phyloP scores from a whole-genome alignment of 23 tunicate genomes.

The Trididemnum clinides region DNA sequence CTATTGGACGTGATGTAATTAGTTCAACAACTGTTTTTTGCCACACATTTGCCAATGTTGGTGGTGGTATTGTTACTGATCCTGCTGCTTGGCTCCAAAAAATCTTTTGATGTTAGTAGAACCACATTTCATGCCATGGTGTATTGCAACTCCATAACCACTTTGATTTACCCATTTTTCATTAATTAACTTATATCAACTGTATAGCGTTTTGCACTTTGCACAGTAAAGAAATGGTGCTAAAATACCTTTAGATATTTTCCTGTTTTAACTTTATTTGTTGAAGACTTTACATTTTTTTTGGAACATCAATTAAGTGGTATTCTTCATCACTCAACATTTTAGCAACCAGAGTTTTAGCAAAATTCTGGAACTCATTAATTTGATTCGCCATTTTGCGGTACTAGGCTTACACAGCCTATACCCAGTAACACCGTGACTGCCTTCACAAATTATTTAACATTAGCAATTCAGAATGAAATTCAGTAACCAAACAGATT shows the following conservation, averaged over 20 bases:
- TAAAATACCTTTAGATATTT: too few relatives aligned
- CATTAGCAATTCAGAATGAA: too few relatives aligned
- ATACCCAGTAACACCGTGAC: too few relatives aligned
- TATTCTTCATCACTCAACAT: conserved; percentile 29
- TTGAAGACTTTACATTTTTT: conserved; percentile 21
- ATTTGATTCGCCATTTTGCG: too few relatives aligned
- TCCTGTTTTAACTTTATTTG: not conserved
- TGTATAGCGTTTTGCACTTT: too few relatives aligned
- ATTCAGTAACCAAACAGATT: too few relatives aligned
- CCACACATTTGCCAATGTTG: conserved; percentile 34
- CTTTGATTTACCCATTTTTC: too few relatives aligned
- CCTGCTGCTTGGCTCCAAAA: conserved; percentile 14
- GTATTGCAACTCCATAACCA: conserved; percentile 27
- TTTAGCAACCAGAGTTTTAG: conserved; percentile 34
- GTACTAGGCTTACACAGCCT: too few relatives aligned
- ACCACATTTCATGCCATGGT: conserved; percentile 16
- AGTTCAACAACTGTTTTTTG: conserved; percentile 31
- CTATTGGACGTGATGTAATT: too few relatives aligned
- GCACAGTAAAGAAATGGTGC: too few relatives aligned
- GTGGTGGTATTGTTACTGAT: conserved; percentile 32
- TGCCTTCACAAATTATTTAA: too few relatives aligned
- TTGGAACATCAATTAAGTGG: conserved; percentile 28
- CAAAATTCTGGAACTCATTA: too few relatives aligned
- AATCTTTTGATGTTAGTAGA: not conserved
- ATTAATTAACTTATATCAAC: conserved; percentile 9